Conservation (phyloP, 2,797 vertebrate species). For the Manis pentadactyla region DNA sequence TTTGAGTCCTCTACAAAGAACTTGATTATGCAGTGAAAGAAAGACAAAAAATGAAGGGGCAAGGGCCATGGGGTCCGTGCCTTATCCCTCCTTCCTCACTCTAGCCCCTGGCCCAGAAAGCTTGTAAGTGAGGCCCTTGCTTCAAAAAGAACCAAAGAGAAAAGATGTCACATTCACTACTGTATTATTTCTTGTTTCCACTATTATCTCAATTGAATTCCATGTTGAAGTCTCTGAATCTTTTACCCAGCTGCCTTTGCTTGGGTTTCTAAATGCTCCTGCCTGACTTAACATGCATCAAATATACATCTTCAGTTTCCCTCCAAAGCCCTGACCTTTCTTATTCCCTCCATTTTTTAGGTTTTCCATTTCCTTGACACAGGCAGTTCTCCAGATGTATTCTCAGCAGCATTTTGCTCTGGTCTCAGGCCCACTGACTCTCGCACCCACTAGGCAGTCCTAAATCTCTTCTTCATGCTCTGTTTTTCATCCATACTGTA, state of each 20-base stretch:
- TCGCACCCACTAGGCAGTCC: not conserved
- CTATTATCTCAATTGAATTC: not conserved
- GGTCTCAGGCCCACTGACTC: not conserved
- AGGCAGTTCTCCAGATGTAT: not conserved
- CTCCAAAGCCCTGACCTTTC: not conserved
- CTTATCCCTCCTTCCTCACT: not conserved
- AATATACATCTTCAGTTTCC: slow-evolving; percentile 1
- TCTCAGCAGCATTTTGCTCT: not conserved
- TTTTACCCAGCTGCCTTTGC: slow-evolving; percentile 9
- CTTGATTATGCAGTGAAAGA: not conserved
- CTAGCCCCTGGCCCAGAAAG: not conserved
- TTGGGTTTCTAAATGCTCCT: not conserved
- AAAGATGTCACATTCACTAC: not conserved
- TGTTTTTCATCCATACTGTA: not conserved
- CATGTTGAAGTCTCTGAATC: not conserved
- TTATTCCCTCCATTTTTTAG: not conserved
- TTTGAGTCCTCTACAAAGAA: not conserved
- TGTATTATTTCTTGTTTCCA: not conserved
- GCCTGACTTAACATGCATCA: not conserved
- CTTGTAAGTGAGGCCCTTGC: not conserved
- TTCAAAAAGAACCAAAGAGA: slow-evolving; percentile 38
- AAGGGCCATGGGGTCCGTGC: not conserved
- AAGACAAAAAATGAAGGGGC: not conserved
- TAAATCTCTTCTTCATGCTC: slow-evolving; percentile 6
- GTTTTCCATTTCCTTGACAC: not conserved